These are phyloP conservation scores for Coelopa pilipes DNA, from an alignment of 2,888 invertebrate genomes.

Conservation along the genomic window DNA sequence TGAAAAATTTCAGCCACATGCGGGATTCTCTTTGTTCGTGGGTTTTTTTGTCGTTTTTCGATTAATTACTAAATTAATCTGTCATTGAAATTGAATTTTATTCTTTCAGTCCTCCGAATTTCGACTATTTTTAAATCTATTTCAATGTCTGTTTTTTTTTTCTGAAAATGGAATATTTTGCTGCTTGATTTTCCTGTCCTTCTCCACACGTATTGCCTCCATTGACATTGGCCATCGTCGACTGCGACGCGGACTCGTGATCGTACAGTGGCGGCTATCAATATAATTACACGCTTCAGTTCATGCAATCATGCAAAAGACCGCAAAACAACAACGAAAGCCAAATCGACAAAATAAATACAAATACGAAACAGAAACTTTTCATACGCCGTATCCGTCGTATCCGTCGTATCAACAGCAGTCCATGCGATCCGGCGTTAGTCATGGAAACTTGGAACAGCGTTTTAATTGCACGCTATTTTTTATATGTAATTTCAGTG, in stretches of 20 bases:
- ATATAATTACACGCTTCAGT: slow-evolving; percentile 33
- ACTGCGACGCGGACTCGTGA: neutral
- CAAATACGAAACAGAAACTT: neutral
- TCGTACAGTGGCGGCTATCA: slow-evolving; percentile 25
- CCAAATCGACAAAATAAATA: neutral
- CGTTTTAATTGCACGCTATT: neutral
- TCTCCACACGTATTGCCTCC: neutral
- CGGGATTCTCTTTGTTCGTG: no score
- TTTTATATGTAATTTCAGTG: neutral
- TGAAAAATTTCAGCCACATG: no score
- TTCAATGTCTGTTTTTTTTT: no score
- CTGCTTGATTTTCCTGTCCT: no score
- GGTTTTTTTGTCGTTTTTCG: no score
- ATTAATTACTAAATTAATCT: no score
- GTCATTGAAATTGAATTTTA: no score
- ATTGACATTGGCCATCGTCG: slow-evolving; percentile 29
- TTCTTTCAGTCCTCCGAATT: no score
- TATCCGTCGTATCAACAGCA: no score
- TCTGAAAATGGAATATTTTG: no score
- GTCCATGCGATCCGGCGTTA: neutral
- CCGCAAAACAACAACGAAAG: neutral
- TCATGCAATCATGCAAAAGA: slow-evolving; percentile 11
- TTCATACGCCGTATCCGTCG: no score
- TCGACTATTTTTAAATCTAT: no score
- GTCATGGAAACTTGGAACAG: neutral